Base-by-base conservation (phyloP, 2,113 vertebrate species). In the Ageneiosus marmoratus region DNA sequence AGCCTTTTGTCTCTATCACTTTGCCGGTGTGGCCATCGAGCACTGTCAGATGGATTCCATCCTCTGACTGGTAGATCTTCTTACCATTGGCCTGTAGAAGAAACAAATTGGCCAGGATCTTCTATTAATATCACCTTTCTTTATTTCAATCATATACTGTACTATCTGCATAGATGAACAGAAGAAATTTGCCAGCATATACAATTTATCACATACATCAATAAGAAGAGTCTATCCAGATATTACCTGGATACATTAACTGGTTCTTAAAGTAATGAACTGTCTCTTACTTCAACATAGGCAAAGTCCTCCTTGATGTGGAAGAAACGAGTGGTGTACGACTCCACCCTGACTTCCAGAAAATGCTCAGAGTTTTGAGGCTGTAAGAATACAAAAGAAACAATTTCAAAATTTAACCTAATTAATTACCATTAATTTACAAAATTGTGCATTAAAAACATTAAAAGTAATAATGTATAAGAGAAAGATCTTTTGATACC, bases 281-380 rank as follows among this genome's bases (percentile, higher is more conserved):
- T 16, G 56, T 7, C 20, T 37, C 89, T 85, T 90, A 98, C 98
- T 91, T 97, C 94, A 20, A 92, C 93, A 62, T 97, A 97, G 3
- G 97, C 94, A 48, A 95, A 95, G 87, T 98, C 96, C n/a, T 95
- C 96, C 84, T 92, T 95, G 29, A 98, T 95, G 90, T 99, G 97
- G 90, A 96, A 97, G 88, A 95, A 96, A 55, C 95, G 96, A 29
- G 95, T 96, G 81, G 91, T 95, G 29, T 94, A 96, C 0, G 97
- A 96, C 85, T 99, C 96, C 89, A 98, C 88, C 84, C 95, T 96
- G 70, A 98, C 92, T 90, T 99, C 97, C 29, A 97, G 86, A 86
- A 99, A 96, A 89, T 93, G 96, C 76, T 97, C 96, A 34, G 93
- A 87, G 11, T 92, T 92, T 60, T 89, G 92, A 95, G 98, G 86